A percentile compares a stretch with the other conserved stretches of the same genome.
phyloP scores from a whole-genome alignment of 1,140 invertebrate genomes.

The Marisa cornuarietis region DNA sequence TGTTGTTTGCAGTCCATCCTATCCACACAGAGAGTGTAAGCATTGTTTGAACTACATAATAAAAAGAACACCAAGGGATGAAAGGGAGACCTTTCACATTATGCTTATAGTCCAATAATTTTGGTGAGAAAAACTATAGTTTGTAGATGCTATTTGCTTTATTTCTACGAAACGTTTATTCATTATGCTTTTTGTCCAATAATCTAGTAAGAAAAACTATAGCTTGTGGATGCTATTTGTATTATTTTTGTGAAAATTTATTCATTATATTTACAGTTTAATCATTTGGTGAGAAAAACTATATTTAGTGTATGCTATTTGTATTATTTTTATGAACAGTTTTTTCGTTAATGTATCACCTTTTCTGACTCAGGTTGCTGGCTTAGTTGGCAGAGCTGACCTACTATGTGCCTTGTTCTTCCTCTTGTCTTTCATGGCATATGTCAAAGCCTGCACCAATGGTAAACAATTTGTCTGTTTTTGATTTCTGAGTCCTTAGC shows the following conservation, averaged over 20 bases:
- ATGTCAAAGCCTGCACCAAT: constrained; percentile 66
- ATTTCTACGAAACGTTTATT: no score
- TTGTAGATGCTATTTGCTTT: no score
- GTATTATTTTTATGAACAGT: constrained; percentile 2
- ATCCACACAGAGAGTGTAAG: constrained; percentile 96
- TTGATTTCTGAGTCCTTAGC: neutral
- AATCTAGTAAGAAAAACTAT: no score
- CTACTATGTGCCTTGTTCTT: constrained; percentile 83
- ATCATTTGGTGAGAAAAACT: no score
- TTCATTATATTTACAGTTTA: no score
- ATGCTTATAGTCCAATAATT: no score
- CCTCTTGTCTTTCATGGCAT: constrained; percentile 80
- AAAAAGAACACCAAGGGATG: no score
- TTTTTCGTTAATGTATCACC: neutral
- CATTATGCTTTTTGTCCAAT: no score
- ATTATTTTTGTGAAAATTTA: no score
- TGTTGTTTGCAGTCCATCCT: constrained; percentile 91
- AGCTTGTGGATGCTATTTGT: no score
- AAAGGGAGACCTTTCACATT: no score
- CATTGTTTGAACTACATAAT: constrained; percentile 39
- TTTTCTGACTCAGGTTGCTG: constrained; percentile 80
- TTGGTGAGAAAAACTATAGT: no score
- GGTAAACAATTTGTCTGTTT: constrained; percentile 35
- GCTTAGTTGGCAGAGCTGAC: constrained; percentile 95
- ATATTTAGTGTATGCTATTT: neutral